Conservation (phyloP, 2,113 vertebrate species). For the Nyctibius bracteatus region DNA sequence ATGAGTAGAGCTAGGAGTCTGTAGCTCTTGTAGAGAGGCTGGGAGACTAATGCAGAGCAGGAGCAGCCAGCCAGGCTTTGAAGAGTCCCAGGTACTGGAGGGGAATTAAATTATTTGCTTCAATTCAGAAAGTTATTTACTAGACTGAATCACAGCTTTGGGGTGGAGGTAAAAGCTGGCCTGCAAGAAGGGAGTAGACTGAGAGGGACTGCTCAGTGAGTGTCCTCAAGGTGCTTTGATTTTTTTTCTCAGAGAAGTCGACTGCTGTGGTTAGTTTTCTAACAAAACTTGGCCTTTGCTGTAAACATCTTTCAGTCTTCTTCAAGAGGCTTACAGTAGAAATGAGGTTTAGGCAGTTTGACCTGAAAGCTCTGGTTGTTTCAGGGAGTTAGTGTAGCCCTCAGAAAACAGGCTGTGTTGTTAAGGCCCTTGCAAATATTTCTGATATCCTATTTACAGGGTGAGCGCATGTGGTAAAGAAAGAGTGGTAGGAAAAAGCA, state of each 20-base stretch:
- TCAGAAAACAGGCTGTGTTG: neutral
- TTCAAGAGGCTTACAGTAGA: neutral
- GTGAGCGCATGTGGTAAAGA: fast-evolving
- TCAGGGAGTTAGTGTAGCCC: neutral
- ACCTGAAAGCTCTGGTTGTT: neutral
- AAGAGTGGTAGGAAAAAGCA: neutral
- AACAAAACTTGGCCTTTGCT: neutral
- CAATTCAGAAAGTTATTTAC: neutral
- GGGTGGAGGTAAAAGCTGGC: neutral
- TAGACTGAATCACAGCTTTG: neutral
- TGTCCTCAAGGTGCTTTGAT: neutral
- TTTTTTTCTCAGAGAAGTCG: neutral
- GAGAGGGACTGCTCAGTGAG: neutral
- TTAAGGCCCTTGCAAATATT: neutral
- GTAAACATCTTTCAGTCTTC: neutral
- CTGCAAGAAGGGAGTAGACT: neutral
- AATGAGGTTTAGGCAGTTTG: neutral
- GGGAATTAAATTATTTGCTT: neutral
- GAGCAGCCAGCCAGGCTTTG: neutral
- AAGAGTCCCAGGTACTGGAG: neutral
- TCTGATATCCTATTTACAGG: neutral
- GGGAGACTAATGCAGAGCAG: neutral
- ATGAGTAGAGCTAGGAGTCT: neutral
- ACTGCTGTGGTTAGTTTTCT: neutral
- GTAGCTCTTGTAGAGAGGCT: neutral